Evolutionary conservation across 2,888 invertebrate genomes (phyloP), one percentile per base, ranked within the genome.

Genomic region (Ectemnius continuus): DNA sequence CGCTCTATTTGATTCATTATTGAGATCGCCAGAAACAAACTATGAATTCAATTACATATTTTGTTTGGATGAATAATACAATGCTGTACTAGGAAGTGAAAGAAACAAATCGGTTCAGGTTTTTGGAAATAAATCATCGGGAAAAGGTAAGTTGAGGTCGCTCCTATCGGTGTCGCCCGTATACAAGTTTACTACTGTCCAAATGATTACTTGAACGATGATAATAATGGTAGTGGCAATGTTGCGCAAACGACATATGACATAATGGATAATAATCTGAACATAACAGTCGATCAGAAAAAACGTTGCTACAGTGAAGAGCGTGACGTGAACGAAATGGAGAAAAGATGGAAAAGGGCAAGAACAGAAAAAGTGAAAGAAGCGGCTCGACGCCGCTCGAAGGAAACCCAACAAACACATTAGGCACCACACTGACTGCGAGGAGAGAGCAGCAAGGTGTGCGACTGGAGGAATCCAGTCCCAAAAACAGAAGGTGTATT

Each of bases 281-380:
- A 82, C 82, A 82, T 78, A 82, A 75, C 79, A 80, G 28, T 73
- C 60, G 73, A 70, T 73, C 36, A 73, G 75, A 80, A 80, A 78
- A 11, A 75, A 65, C 61, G 73, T 69, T 75, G 76, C 83, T 68
- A 82, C 70, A 67, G 67, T 73, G 71, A 52, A 81, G 52, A 78
- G 73, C 46, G 36, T 36, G 36, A 36, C 36, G 4, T 36, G 8
- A 36, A 36, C 36, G 36, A 36, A 36, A 36, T 76, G 82, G 71
- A 76, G 76, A 76, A 82, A 73, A 82, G 56, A 70, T 67, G 75
- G 70, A 59, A 62, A 59, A 62, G 56, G 71, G 56, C 16, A 66
- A 72, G 57, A 74, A 56, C 65, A 69, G 26, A 70, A 67, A 73
- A 64, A 56, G 72, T 62, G 26, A 67, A 62, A 65, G 63, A 70